These are phyloP conservation scores for Ennomos fuscantarius DNA, from an alignment of 2,888 invertebrate genomes.

Conservation along the genomic window DNA sequence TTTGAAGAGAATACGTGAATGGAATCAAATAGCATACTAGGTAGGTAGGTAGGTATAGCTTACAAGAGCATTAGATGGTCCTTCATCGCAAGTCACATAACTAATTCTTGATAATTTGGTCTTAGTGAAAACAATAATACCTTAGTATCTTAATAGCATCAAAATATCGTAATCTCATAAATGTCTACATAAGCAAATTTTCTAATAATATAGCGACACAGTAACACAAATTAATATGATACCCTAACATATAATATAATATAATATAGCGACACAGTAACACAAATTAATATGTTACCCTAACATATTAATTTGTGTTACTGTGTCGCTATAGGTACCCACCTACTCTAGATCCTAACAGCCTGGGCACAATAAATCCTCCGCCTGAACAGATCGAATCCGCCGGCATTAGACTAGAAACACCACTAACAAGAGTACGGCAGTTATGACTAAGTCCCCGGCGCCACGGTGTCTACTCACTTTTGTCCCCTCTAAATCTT, in stretches of 20 bases:
- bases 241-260: too few species aligned
- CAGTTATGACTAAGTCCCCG: constrained; percentile 70
- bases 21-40: not conserved
- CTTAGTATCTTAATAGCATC: too few species aligned
- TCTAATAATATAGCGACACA: too few species aligned
- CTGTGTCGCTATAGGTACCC: too few species aligned
- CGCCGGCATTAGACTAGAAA: constrained; percentile 46
- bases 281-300: constrained; percentile 15
- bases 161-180: too few species aligned
- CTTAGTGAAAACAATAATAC: not conserved
- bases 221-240: too few species aligned
- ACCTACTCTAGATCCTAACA: constrained; percentile 22
- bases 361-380: constrained; percentile 15
- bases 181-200: too few species aligned
- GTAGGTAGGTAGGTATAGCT: too few species aligned
- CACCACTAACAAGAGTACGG: constrained; percentile 46
- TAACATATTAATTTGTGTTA: too few species aligned
- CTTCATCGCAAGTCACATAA: too few species aligned
- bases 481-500: constrained; percentile 82
- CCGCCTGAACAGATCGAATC: constrained; percentile 23
- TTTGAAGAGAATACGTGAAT: not conserved
- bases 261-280: constrained; percentile 15
- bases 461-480: constrained; percentile 80
- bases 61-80: too few species aligned
- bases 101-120: too few species aligned